Evolutionary conservation across 2,113 vertebrate species (phyloP).

Genomic region (Corapipo altera): DNA sequence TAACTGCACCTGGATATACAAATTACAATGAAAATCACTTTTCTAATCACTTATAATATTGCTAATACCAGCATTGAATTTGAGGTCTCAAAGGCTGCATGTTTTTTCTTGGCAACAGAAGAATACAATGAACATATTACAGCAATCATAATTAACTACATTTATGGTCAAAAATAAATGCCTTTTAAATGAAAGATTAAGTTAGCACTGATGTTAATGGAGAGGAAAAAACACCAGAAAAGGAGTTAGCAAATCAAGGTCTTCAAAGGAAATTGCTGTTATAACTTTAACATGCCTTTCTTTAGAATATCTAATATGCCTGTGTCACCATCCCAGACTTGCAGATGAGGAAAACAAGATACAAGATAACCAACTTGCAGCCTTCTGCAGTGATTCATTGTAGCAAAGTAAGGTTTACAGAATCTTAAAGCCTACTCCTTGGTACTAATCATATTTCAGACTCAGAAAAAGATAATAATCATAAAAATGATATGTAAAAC

Average conservation of each 20-base stretch:
- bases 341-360: neutral
- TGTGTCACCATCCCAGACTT: neutral
- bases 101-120: neutral
- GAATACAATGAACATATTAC: neutral
- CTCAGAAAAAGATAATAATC: neutral
- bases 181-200: neutral
- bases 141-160: neutral
- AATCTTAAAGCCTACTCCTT: constrained; percentile 12
- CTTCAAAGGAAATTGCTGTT: neutral
- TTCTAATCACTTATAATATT: neutral
- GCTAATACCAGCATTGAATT: neutral
- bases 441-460: neutral
- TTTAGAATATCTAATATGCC: neutral
- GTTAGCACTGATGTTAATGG: neutral
- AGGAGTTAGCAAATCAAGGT: neutral
- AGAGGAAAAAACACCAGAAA: neutral
- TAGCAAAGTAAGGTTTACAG: neutral
- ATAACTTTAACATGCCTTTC: neutral
- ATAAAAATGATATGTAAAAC: neutral
- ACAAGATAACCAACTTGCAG: neutral
- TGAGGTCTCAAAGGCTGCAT: neutral
- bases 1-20: neutral
- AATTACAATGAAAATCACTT: neutral
- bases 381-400: constrained; percentile 1
- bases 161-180: neutral